Conservation (phyloP, 1,140 invertebrate species). For the Octopus bimaculoides region DNA sequence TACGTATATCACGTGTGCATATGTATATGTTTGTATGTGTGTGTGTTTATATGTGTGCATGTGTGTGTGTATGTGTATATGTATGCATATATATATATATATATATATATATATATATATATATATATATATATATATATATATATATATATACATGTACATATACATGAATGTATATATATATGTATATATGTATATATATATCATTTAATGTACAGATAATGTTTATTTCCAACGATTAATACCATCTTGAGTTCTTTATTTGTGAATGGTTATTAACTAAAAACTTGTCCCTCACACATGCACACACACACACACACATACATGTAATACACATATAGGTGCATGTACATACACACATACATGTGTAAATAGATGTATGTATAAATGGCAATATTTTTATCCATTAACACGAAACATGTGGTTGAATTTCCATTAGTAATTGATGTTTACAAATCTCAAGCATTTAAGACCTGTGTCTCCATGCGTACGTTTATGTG, state of each 20-base stretch:
- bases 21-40: neutral
- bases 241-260: neutral
- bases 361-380: neutral
- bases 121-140: conserved; percentile 10
- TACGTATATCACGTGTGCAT: neutral
- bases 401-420: neutral
- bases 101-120: neutral
- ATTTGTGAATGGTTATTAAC: neutral
- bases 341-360: neutral
- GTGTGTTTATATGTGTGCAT: neutral
- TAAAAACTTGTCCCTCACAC: neutral
- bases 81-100: neutral
- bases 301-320: neutral
- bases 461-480: neutral
- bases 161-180: neutral
- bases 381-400: neutral
- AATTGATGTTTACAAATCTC: no score
- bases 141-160: neutral
- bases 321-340: neutral
- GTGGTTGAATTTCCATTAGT: no score
- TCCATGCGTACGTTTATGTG: neutral
- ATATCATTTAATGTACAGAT: neutral
- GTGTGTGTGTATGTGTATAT: neutral
- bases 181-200: neutral
- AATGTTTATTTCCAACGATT: neutral